phyloP scores from a whole-genome alignment of 1,140 invertebrate genomes.

The Drosophila funebris region DNA sequence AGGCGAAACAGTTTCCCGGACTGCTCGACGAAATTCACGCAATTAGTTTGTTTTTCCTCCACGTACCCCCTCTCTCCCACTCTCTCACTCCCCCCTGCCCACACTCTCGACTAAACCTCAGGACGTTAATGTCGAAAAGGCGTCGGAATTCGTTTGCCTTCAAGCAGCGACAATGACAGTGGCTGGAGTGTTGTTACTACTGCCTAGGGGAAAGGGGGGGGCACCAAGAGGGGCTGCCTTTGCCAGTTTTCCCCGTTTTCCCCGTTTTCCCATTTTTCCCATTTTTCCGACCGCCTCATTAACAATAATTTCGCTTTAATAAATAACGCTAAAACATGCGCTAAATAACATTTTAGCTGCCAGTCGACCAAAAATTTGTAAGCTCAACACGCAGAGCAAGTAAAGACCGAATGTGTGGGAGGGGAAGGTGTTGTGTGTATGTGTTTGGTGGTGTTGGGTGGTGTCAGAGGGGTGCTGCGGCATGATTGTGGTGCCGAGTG shows the following conservation, averaged over 20 bases:
- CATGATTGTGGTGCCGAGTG: not conserved
- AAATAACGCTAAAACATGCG: slow-evolving; percentile 82
- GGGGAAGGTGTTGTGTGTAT: too few species aligned
- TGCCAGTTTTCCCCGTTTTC: not conserved
- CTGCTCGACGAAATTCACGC: slow-evolving; percentile 63
- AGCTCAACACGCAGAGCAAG: slow-evolving; percentile 39
- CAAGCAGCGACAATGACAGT: not conserved
- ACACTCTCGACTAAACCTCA: too few species aligned
- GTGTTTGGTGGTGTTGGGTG: not conserved
- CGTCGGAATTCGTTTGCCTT: slow-evolving; percentile 54
- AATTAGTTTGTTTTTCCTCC: slow-evolving; percentile 53
- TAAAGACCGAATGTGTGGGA: too few species aligned
- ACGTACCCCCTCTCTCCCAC: not conserved
- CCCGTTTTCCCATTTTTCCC: not conserved
- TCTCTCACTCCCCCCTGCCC: not conserved
- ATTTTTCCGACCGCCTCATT: slow-evolving; percentile 55
- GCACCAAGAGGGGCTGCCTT: too few species aligned
- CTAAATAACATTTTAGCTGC: slow-evolving; percentile 77
- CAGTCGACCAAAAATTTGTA: slow-evolving; percentile 51
- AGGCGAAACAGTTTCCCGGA: slow-evolving; percentile 47
- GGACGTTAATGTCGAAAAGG: slow-evolving; percentile 71
- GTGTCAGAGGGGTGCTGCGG: not conserved
- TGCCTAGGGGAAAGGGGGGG: not conserved
- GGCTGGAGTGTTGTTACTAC: not conserved
- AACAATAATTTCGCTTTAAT: slow-evolving; percentile 82